Evolutionary conservation across 2,888 invertebrate genomes (phyloP).

Genomic region (Acleris literana): DNA sequence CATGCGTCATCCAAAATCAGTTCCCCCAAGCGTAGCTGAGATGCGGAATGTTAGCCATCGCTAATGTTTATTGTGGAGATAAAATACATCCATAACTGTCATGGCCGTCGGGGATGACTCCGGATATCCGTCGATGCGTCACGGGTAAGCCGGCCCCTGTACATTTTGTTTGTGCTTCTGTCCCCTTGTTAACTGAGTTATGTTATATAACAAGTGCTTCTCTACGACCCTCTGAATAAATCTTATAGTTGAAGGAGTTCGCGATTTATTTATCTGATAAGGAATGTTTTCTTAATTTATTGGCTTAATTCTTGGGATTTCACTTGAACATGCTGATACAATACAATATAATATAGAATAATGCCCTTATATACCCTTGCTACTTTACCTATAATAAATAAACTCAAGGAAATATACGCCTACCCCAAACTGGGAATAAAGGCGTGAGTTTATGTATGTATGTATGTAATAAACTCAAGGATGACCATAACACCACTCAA

Average conservation of each 20-base stretch:
- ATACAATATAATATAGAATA: no score
- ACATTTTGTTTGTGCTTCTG: constrained; percentile 62
- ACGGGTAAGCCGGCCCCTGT: constrained; percentile 57
- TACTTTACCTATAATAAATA: no score
- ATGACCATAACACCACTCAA: no score
- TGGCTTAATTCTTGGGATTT: no score
- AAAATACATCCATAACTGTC: constrained; percentile 74
- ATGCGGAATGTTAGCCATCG: constrained; percentile 41
- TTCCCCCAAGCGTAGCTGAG: constrained; percentile 29
- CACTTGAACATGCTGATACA: no score
- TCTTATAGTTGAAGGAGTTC: constrained; percentile 60
- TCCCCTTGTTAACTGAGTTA: constrained; percentile 70
- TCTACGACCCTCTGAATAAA: constrained; percentile 71
- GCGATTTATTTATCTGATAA: constrained; percentile 42
- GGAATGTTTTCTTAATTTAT: constrained; percentile 34
- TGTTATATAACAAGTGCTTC: constrained; percentile 69
- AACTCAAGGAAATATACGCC: no score
- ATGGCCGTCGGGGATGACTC: constrained; percentile 55
- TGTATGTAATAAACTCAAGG: no score
- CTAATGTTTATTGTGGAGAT: constrained; percentile 55
- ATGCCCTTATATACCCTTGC: no score
- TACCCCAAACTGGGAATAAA: no score
- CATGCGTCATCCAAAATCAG: constrained; percentile 32
- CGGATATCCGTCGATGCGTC: constrained; percentile 75
- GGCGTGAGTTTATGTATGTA: no score